phyloP scores from a whole-genome alignment of 1,140 invertebrate species.

The Aphelinus certus region DNA sequence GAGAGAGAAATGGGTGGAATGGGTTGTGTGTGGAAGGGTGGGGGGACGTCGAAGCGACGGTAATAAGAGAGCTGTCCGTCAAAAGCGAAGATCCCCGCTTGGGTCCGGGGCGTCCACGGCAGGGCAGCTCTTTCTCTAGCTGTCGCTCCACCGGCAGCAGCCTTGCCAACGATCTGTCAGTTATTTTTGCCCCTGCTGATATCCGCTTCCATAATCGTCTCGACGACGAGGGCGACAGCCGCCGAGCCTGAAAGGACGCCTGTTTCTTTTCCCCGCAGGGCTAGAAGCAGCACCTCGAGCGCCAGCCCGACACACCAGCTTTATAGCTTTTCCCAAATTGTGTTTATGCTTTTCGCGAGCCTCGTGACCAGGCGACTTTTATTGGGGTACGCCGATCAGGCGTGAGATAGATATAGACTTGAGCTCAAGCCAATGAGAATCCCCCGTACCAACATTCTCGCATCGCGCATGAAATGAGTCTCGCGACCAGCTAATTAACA shows the following conservation, averaged over 20 bases:
- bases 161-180: constrained; percentile 50
- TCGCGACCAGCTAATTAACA: no score
- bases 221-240: background rate
- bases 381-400: no score
- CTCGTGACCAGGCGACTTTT: no score
- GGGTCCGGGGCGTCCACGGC: constrained; percentile 36
- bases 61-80: constrained; percentile 57
- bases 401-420: no score
- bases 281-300: background rate
- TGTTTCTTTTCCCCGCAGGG: constrained; percentile 6
- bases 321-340: no score
- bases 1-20: constrained; percentile 8
- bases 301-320: no score
- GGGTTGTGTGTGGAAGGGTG: constrained; percentile 5
- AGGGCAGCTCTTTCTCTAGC: constrained; percentile 8
- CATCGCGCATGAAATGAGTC: no score
- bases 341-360: no score
- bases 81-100: constrained; percentile 49
- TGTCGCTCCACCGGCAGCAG: constrained; percentile 38
- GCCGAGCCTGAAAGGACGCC: constrained; percentile 25
- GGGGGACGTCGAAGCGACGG: constrained; percentile 46
- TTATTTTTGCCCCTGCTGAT: constrained; percentile 49
- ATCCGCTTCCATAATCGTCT: constrained; percentile 44
- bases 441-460: no score
- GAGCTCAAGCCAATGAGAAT: no score